These are phyloP conservation scores for Zygaena filipendulae DNA, from an alignment of 2,888 invertebrate species.

Conservation along the genomic window DNA sequence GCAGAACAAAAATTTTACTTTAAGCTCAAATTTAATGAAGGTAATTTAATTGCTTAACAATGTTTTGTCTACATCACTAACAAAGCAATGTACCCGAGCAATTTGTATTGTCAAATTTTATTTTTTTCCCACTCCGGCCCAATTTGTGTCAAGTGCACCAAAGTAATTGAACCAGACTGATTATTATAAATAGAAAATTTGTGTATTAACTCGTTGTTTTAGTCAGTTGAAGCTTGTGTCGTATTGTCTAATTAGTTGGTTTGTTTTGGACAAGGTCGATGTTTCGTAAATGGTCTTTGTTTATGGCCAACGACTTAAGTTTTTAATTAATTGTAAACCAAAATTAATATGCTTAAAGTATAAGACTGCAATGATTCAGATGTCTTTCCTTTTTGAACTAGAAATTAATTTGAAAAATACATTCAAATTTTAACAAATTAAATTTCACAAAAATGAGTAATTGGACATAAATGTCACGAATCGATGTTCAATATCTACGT, in stretches of 20 bases:
- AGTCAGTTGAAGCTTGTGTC: conserved; percentile 20
- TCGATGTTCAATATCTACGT: too few species aligned
- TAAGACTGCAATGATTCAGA: too few species aligned
- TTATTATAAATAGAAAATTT: conserved; percentile 36
- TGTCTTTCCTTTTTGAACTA: too few species aligned
- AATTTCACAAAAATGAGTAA: too few species aligned
- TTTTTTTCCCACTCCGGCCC: conserved; percentile 44
- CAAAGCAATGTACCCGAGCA: background rate
- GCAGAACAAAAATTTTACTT: too few species aligned
- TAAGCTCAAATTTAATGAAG: too few species aligned
- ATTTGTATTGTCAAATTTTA: conserved; percentile 39
- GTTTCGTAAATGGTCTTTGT: conserved; percentile 28
- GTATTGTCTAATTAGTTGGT: conserved; percentile 37
- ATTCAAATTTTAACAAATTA: too few species aligned
- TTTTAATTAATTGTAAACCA: too few species aligned
- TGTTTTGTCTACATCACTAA: background rate
- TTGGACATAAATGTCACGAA: too few species aligned
- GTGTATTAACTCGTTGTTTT: conserved; percentile 34
- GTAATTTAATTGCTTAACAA: background rate
- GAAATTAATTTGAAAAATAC: too few species aligned
- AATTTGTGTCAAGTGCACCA: conserved; percentile 53
- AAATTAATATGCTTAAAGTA: too few species aligned
- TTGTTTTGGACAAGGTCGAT: conserved; percentile 32
- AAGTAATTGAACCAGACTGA: conserved; percentile 34
- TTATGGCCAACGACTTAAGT: background rate